Evolutionary conservation across 2,113 vertebrate genomes (phyloP), one percentile per base, ranked within the genome.

Genomic region (Gadus chalcogrammus): DNA sequence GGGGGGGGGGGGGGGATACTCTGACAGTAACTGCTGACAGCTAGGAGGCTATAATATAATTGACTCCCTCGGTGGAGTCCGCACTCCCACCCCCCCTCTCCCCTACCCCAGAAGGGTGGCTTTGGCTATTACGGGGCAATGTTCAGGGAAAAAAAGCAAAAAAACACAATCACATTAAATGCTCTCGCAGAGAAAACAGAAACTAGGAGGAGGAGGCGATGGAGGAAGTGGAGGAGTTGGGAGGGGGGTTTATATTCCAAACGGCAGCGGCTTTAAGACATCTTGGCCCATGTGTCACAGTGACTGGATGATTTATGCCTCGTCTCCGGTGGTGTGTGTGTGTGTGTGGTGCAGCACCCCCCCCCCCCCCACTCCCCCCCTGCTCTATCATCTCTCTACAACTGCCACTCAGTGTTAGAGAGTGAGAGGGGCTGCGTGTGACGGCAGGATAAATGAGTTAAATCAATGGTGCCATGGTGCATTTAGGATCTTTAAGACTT

Each of bases 281-380:
- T 35, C 31, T 35, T 35, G 31, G 31, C 4, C 31, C 31, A 35
- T 35, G 31, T 35, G 31, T 82, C 68, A 70, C 74, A 5, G 64
- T 73, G 79, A 77, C 81, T 56, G 77, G 52, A 3, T 78, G 82
- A 84, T 87, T 76, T 83, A 82, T 87, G 77, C 66, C 75, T 68
- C 74, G 73, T 76, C 69, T 4, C 31, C 31, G 31, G 31, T 35
- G 31, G 31, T 4, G 31, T 35, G 31, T 4, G 31, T 35, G 31
- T 35, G 31, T 35, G 31, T 35, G 31, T 35, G 31, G 31, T 35
- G 31, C 31, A 35, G 31, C 31, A 35, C 31, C 4, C 0, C 6
- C 2, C 28, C 2, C 28, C 31, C 31, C 31, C 6, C 31, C 31
- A 20, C 20, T 20, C 31, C 31, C 31, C 31, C 6, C 31, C 31